These are phyloP conservation scores for Trematocara unimaculatum DNA, from an alignment of 2,113 vertebrate species.

Conservation along the genomic window DNA sequence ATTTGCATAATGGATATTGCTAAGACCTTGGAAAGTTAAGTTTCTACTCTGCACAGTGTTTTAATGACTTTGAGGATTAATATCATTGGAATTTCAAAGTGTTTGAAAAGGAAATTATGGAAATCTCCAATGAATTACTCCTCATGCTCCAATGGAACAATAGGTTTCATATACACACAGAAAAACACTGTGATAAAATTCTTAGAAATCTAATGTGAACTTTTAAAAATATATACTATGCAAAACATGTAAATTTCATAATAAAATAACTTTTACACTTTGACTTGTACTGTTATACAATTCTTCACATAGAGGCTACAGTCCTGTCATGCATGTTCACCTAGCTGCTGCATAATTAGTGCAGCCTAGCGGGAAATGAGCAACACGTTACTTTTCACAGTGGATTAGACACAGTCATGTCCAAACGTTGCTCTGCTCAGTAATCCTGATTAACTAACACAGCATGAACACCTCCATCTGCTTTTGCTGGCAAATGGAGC, in stretches of 20 bases:
- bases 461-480: conserved; percentile 50
- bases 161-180: neutral
- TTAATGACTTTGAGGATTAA: conserved; percentile 61
- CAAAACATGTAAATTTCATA: neutral
- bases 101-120: conserved; percentile 26
- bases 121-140: conserved; percentile 40
- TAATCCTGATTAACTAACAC: conserved; percentile 59
- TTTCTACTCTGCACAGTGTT: conserved; percentile 11
- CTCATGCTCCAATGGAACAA: neutral
- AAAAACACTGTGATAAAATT: neutral
- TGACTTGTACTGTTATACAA: neutral
- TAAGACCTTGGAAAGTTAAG: conserved; percentile 44
- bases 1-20: neutral
- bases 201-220: neutral
- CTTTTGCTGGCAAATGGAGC: neutral
- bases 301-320: neutral
- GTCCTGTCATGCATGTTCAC: conserved; percentile 1
- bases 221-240: neutral
- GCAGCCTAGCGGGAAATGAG: conserved; percentile 25
- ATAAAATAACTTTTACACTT: neutral
- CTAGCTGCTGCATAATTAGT: conserved; percentile 22
- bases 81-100: conserved; percentile 40
- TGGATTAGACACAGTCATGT: conserved; percentile 45
- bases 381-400: conserved; percentile 52
- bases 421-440: conserved; percentile 29